phyloP scores from a whole-genome alignment of 2,888 invertebrate genomes.

The Iselma pallidipennis region DNA sequence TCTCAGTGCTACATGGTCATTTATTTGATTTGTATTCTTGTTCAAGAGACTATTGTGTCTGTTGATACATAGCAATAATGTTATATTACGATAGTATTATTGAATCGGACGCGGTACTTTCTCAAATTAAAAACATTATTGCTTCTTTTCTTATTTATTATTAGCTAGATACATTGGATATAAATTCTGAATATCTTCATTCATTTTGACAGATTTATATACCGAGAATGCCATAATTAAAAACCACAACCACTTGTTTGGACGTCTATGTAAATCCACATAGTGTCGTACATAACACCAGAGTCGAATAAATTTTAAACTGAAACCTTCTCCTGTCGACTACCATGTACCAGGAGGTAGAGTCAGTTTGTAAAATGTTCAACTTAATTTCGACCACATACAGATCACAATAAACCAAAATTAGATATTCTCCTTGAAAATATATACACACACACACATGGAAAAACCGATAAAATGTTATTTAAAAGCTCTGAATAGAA shows the following conservation, averaged over 20 bases:
- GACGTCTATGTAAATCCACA: constrained; percentile 6
- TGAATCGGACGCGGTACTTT: constrained; percentile 43
- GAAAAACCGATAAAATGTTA: too few species aligned
- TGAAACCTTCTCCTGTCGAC: constrained; percentile 1
- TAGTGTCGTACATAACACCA: constrained; percentile 3
- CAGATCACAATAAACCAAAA: neutral
- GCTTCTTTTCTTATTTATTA: constrained; percentile 22
- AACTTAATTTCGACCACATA: neutral
- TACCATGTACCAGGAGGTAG: neutral
- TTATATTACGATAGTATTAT: constrained; percentile 48
- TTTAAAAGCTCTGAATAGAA: too few species aligned
- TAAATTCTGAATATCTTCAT: constrained; percentile 24
- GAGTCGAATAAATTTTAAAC: neutral
- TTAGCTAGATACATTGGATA: constrained; percentile 10
- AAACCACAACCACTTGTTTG: constrained; percentile 11
- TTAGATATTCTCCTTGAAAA: neutral
- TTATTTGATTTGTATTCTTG: constrained; percentile 51
- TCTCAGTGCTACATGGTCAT: constrained; percentile 43
- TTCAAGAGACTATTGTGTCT: constrained; percentile 47
- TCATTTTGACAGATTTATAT: constrained; percentile 19
- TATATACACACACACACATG: neutral
- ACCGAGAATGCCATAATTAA: constrained; percentile 21
- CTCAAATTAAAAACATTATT: constrained; percentile 37
- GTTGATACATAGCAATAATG: constrained; percentile 46
- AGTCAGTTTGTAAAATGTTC: neutral